Base-by-base conservation (phyloP, 2,888 invertebrate genomes). In the Graphium colonna region DNA sequence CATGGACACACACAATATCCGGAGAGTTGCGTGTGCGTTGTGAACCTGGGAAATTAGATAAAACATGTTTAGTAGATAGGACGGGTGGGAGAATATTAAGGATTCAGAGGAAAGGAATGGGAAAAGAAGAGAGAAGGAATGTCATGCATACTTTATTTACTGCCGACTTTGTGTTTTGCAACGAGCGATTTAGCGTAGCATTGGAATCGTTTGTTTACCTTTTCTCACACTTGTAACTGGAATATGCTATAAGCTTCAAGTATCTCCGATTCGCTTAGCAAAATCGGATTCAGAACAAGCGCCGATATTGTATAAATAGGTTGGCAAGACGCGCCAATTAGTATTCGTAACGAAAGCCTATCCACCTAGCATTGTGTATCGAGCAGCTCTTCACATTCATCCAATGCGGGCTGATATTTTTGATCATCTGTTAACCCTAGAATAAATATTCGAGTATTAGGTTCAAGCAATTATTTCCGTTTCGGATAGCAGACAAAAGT, bases 321-420 rank as follows among this genome's bases (percentile, higher is more conserved):
- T 17, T 45, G 39, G 31, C 31, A 31, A 21, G 8, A 38, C 41
- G 3, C 17, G 31, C 36, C 52, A 52, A 52, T 52, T 46, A 46
- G 46, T 42, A 12, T 17, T 45, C 46, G 52, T 41, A 17, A 21
- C 9, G 41, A n/a, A 38, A n/a, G 16, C 18, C 5, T 2, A 16
- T 33, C 16, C 15, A n/a, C 36, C 16, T 15, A n/a, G 26, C 46
- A 45, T 36, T 46, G 41, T 46, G 15, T 33, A 33, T 49, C 41
- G 16, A 46, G 33, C n/a, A 46, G 46, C 33, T 28, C 33, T 21
- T 21, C 26, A 28, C 40, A 44, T 48, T 48, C 8, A 44, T 51
- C 7, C 26, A 39, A 44, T 26, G 44, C 44, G 28, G 28, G 28
- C 40, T 36, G 3, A 44, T 28, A 17, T 38, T 44, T 31, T 45